phyloP scores from a whole-genome alignment of 2,113 vertebrate genomes.

The Macaca nemestrina region DNA sequence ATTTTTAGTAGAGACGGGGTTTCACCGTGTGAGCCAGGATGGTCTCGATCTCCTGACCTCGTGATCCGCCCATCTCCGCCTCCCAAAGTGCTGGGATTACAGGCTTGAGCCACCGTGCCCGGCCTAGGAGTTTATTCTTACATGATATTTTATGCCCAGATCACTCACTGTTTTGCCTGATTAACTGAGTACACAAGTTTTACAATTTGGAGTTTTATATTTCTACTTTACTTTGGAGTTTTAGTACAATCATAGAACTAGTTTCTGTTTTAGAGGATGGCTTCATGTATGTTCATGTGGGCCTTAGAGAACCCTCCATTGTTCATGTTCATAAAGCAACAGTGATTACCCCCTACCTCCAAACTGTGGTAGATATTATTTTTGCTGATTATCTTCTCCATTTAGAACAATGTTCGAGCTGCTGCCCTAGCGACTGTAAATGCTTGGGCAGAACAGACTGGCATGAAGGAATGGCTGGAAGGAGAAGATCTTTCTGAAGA shows the following conservation, averaged over 20 bases:
- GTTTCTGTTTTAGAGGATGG: background rate
- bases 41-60: no score
- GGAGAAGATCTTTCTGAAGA: slow-evolving; percentile 98
- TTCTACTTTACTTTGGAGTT: slow-evolving; percentile 30
- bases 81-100: no score
- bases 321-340: background rate
- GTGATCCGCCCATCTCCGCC: no score
- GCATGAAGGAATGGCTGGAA: slow-evolving; percentile 99
- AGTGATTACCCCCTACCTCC: background rate
- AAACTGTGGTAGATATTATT: background rate
- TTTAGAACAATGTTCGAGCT: slow-evolving; percentile 91
- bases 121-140: background rate
- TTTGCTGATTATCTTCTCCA: slow-evolving; percentile 63
- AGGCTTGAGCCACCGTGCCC: no score
- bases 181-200: background rate
- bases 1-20: no score
- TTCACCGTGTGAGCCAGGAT: no score
- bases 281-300: background rate
- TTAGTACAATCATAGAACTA: background rate
- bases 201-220: background rate
- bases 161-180: background rate
- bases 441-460: slow-evolving; percentile 96
- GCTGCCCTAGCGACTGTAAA: slow-evolving; percentile 94
- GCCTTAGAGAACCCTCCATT: background rate
- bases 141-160: background rate